phyloP scores from a whole-genome alignment of 1,140 invertebrate genomes.

The Fopius arisanus region DNA sequence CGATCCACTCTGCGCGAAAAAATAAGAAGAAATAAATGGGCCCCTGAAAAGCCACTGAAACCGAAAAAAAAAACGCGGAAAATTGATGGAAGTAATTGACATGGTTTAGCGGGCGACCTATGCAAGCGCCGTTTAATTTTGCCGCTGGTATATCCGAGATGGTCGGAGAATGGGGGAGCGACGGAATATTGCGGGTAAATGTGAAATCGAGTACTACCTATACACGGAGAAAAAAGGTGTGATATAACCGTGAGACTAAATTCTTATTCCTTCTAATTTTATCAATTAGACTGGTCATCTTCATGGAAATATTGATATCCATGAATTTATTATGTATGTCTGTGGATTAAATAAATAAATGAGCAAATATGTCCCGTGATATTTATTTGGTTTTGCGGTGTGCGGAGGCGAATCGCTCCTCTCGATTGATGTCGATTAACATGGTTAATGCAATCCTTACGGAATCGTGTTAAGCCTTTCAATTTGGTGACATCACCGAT shows the following conservation, averaged over 20 bases:
- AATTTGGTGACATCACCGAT: neutral
- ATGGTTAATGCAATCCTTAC: neutral
- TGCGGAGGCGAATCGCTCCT: too few relatives aligned
- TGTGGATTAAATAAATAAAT: too few relatives aligned
- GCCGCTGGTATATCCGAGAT: neutral
- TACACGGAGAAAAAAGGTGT: too few relatives aligned
- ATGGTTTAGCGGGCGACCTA: constrained; percentile 5
- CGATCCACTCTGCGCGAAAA: neutral
- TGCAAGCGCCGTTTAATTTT: constrained; percentile 5
- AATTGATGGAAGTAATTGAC: constrained; percentile 19
- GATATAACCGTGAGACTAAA: too few relatives aligned
- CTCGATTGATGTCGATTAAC: neutral
- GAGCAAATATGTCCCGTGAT: too few relatives aligned
- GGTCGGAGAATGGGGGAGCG: neutral
- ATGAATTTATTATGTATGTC: too few relatives aligned
- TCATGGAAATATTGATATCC: too few relatives aligned
- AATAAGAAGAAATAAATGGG: neutral
- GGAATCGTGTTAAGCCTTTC: neutral
- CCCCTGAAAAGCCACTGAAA: neutral
- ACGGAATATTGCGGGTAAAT: neutral
- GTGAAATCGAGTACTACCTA: constrained; percentile 1
- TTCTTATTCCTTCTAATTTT: too few relatives aligned
- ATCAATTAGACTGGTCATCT: too few relatives aligned
- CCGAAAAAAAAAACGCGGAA: neutral
- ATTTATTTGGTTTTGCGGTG: neutral